Evolutionary conservation across 30 jellyfish, hydroid and myxozoan species (phyloP).

Genomic region (Hydractinia echinata): DNA sequence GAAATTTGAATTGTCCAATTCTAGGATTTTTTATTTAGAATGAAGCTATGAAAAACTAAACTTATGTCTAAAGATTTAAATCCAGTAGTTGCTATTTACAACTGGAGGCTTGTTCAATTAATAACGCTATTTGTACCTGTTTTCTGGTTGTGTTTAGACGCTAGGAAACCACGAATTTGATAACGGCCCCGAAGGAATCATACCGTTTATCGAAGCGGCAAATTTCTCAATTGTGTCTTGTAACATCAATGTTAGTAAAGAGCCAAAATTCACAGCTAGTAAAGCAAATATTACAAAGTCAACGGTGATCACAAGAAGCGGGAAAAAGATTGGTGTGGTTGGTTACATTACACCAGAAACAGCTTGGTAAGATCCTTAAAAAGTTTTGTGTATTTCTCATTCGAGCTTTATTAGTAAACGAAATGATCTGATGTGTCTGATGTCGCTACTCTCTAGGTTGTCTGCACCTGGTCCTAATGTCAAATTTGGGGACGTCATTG

Average conservation of each 20-base stretch:
- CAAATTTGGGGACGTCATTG: slow-evolving; percentile 55
- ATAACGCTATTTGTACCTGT: neutral
- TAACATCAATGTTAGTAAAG: slow-evolving; percentile 70
- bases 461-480: slow-evolving; percentile 91
- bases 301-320: slow-evolving; percentile 40
- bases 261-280: slow-evolving; percentile 77
- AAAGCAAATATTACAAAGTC: slow-evolving; percentile 45
- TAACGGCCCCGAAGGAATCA: slow-evolving; percentile 58
- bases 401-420: neutral
- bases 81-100: neutral
- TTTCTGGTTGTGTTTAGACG: slow-evolving; percentile 43
- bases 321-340: slow-evolving; percentile 77
- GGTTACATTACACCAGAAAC: slow-evolving; percentile 84
- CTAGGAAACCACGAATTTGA: slow-evolving; percentile 97
- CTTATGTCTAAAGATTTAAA: neutral
- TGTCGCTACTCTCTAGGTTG: slow-evolving; percentile 45
- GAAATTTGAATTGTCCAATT: no score
- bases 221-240: slow-evolving; percentile 71
- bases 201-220: slow-evolving; percentile 59
- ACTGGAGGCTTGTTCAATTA: neutral
- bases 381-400: neutral
- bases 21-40: no score
- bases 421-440: neutral
- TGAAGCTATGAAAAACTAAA: neutral
- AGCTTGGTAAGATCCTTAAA: slow-evolving; percentile 55